Evolutionary conservation across 2,888 invertebrate species (phyloP).

Genomic region (Lithophane leautieri): DNA sequence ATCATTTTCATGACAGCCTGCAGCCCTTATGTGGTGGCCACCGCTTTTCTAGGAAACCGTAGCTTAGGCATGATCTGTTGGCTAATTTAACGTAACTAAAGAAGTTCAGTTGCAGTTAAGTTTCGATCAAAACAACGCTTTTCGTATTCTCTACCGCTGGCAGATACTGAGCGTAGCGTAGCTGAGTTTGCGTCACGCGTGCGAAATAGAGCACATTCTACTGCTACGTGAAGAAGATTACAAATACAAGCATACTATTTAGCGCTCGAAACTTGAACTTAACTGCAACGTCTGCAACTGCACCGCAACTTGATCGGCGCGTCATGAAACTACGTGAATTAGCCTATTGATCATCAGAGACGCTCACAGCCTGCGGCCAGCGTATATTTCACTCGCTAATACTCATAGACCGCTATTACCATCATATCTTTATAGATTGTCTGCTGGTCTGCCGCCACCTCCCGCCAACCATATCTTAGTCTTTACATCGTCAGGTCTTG

Average conservation of each 20-base stretch:
- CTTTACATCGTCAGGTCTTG: background rate
- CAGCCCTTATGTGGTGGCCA: background rate
- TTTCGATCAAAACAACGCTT: no score
- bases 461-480: background rate
- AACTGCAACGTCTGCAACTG: background rate
- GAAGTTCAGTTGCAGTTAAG: no score
- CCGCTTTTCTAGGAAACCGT: background rate
- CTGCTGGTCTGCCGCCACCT: conserved; percentile 9
- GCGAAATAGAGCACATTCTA: background rate
- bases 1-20: no score
- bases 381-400: background rate
- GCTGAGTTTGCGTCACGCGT: background rate
- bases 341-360: background rate
- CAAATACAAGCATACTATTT: background rate
- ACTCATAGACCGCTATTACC: background rate
- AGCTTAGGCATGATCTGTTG: background rate
- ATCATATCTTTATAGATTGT: background rate
- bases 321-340: background rate
- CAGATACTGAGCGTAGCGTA: no score
- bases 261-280: background rate
- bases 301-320: background rate
- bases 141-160: background rate
- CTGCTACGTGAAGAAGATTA: background rate
- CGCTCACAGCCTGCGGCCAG: background rate
- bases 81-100: background rate